Base-by-base conservation (phyloP, 2,113 vertebrate genomes). In the Lonchura striata region DNA sequence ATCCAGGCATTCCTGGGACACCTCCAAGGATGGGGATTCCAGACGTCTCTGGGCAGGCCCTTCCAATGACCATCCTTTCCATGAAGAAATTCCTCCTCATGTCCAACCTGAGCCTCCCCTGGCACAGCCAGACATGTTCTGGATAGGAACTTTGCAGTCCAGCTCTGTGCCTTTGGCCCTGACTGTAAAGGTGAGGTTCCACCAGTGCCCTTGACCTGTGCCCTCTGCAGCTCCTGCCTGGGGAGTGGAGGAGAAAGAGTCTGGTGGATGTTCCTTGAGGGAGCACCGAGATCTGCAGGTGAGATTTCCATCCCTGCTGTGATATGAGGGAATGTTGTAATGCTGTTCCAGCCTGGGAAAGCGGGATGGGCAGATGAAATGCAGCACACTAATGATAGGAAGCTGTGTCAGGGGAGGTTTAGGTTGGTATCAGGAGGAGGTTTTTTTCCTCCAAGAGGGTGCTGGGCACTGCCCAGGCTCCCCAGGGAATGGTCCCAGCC, bases 321-420 rank as follows among this genome's bases (percentile, higher is more conserved):
- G 81, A 24, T 11, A 3, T 0, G 6, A n/a, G 50, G 15, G 30
- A n/a, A 21, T 47, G 4, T 1, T 11, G 6, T 39, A 15, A 20
- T 2, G 8, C 18, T 0, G 0, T 30, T 74, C 52, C 10, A 11
- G 16, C 17, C 35, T 3, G 10, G 68, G 44, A 31, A 13, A 5
- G 31, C 0, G 4, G 13, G 27, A 2, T 5, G 22, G 50, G 31
- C 0, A 0, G 33, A 47, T 2, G 0, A 6, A 56, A 24, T 19
- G 23, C 70, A 25, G 28, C 17, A 16, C 52, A 11, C 5, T 10
- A 8, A 16, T 7, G 16, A 10, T 20, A 20, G 0, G 1, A 15
- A 65, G 23, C 27, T 53, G 60, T 20, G 39, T 37, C 39, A 46
- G 24, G 24, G 16, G 46, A 75, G 53, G 13, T n/a, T n/a, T 35